Evolutionary conservation across 1,140 invertebrate species (phyloP), one percentile per base, ranked within the genome.

Genomic region (Lordiphosa mommai): DNA sequence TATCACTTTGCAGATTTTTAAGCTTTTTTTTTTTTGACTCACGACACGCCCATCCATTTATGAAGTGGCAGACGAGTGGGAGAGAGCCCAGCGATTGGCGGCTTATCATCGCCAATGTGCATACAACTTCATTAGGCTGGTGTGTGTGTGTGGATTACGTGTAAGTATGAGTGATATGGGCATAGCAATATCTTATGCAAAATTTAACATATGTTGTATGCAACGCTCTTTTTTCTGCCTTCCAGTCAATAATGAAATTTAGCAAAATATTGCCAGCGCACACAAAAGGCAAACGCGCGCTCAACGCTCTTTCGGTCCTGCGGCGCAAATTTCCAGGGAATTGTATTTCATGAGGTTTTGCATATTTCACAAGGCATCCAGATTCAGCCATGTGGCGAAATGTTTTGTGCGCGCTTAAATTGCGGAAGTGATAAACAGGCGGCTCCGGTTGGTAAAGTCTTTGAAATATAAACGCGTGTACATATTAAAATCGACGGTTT

Each of bases 201-300:
- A 49, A 41, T 52, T 67, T 34, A 67, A 40, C 58, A 56, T 51
- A 33, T 16, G 61, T 47, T 57, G 47, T 51, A 49, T 37, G 13
- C 29, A 17, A 12, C 13, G 6, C 16, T 16, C 4, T n/a, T 46
- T 36, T 43, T 34, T 37, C 38, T 43, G 37, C 36, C 43, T 48
- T 55, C 71, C 51, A 74, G 80, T 84, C 77, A 84, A 84, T 84
- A 84, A 84, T 84, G 72, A 84, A 84, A 84, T 84, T 84, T 77
- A 84, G 79, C 44, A 59, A 82, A 84, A 84, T 85, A 72, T 52
- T 51, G 30, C 52, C 38, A 53, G 32, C 51, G 32, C 41, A 59
- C 49, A 84, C 66, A 82, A 82, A 84, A 46, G 71, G 38, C 27
- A 34, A 34, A 29, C 23, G 23, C 41, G 16, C 47, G 43, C 20